These are phyloP conservation scores for Tetranychus piercei DNA, from an alignment of 2,888 invertebrate genomes.

Conservation along the genomic window DNA sequence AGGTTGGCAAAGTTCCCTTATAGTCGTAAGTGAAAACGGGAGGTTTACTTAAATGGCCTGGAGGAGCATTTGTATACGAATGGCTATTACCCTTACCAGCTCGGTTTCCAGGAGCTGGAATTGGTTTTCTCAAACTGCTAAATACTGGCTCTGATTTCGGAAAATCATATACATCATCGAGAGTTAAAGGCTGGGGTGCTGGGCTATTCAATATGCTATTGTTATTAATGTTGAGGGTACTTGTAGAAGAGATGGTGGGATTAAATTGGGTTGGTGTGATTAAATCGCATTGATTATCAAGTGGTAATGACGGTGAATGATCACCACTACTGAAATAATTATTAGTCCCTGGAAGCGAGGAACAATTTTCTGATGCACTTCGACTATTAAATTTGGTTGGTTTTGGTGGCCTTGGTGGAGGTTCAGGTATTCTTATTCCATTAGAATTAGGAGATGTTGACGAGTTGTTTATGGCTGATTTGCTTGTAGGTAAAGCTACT, in stretches of 20 bases:
- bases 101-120: constrained; percentile 6
- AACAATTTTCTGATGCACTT: constrained; percentile 22
- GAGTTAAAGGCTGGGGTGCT: constrained; percentile 5
- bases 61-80: constrained; percentile 46
- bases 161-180: constrained; percentile 48
- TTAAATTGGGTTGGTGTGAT: neutral
- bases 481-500: neutral
- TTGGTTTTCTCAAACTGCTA: constrained; percentile 11
- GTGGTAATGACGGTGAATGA: constrained; percentile 11
- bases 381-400: constrained; percentile 41
- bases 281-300: neutral
- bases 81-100: constrained; percentile 31
- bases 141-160: constrained; percentile 32
- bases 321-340: neutral
- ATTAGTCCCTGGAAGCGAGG: constrained; percentile 5
- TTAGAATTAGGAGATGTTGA: neutral
- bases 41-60: constrained; percentile 37
- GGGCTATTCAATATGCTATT: constrained; percentile 11
- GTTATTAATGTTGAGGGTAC: constrained; percentile 2
- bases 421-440: constrained; percentile 7
- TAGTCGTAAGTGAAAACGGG: constrained; percentile 42
- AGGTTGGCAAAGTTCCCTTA: constrained; percentile 23
- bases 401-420: constrained; percentile 58
- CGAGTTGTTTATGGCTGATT: neutral
- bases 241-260: neutral